Conservation (phyloP, 2,797 vertebrate species). For the Hapalemur alaotrensis region DNA sequence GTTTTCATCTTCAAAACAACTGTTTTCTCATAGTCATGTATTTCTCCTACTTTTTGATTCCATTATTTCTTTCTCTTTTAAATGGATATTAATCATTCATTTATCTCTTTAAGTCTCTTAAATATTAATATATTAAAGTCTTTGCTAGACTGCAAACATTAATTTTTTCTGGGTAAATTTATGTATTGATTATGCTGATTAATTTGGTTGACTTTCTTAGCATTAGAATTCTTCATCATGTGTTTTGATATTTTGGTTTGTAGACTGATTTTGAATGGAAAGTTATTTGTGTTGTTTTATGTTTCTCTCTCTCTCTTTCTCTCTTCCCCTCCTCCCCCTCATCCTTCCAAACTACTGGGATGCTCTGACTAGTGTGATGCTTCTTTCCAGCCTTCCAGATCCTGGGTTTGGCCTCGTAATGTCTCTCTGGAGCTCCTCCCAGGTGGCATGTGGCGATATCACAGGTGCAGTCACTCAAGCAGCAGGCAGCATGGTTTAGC, state of each 20-base stretch:
- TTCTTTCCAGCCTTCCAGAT: neutral
- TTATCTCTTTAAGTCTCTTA: neutral
- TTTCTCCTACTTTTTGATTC: neutral
- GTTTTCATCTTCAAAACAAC: neutral
- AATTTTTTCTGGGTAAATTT: neutral
- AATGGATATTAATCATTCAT: neutral
- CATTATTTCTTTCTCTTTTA: neutral
- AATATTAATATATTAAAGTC: neutral
- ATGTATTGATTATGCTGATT: neutral
- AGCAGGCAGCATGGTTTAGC: neutral
- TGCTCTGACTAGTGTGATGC: neutral
- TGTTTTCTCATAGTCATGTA: neutral
- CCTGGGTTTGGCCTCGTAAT: too few relatives aligned
- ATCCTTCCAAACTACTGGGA: neutral
- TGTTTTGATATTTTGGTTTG: neutral
- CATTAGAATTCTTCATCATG: neutral
- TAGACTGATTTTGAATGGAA: neutral
- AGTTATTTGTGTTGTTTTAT: neutral
- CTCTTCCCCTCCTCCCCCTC: too few relatives aligned
- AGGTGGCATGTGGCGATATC: neutral
- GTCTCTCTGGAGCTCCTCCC: neutral
- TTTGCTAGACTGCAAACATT: neutral
- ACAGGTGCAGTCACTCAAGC: neutral
- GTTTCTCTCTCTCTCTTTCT: neutral
- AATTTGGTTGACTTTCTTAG: neutral